Evolutionary conservation across 2,888 invertebrate genomes (phyloP), one percentile per base, ranked within the genome.

Genomic region (Tetheella fluctuosa): DNA sequence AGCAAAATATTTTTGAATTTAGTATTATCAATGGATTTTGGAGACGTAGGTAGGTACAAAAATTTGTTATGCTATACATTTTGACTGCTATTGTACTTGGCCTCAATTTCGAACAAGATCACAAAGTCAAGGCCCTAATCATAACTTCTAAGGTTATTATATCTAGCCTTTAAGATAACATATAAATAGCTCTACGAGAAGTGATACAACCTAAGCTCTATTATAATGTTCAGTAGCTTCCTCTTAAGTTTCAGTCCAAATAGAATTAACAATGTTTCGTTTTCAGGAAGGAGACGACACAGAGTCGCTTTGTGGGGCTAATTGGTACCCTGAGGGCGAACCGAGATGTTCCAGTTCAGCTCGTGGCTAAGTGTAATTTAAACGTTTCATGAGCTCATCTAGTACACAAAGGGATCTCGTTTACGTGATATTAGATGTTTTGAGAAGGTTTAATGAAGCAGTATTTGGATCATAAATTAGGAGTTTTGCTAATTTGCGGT

Each of bases 221-320:
- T 65, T 64, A 65, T 48, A 48, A 20, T 48, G 20, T 48, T 48
- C 69, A 64, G 72, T 65, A 73, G 77, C 75, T 68, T 68, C 71
- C 48, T 20, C 48, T 48, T 63, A 55, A 60, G 61, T 60, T 61
- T 64, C 68, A 59, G 59, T 48, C 59, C 55, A 67, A 77, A 80
- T 71, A 30, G 59, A 67, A 68, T 81, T 79, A 80, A 66, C 64
- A 57, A 64, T 69, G 75, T 73, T 74, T 71, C 69, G 73, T 64
- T 69, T 62, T 66, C 79, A 77, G 83, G 81, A 80, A 77, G 78
- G 68, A 62, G 64, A 56, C 64, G 77, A 70, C 70, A 78, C 74
- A 75, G 75, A 77, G 74, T 67, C 65, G 76, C 81, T 80, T 80
- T 80, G 80, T 74, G 63, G 57, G 54, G 59, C 63, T 79, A 78